phyloP scores from a whole-genome alignment of 2,113 vertebrate species.

The Euleptes europaea region DNA sequence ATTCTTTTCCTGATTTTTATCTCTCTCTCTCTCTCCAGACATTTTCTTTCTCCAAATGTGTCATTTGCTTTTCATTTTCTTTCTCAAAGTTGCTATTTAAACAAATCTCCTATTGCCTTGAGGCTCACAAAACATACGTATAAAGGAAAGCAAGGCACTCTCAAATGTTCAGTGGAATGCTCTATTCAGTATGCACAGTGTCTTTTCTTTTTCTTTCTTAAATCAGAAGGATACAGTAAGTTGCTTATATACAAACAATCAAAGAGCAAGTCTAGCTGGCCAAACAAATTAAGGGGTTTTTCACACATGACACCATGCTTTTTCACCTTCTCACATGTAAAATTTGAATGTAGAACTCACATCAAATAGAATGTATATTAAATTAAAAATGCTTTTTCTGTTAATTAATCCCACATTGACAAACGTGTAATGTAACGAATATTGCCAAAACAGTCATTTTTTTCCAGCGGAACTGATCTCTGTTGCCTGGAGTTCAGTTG shows the following conservation, averaged over 20 bases:
- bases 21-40: slow-evolving; percentile 1
- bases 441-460: too few species aligned
- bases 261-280: neutral
- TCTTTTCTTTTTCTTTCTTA: slow-evolving; percentile 20
- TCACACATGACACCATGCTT: slow-evolving; percentile 14
- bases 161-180: neutral
- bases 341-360: neutral
- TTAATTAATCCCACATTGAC: too few species aligned
- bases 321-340: neutral
- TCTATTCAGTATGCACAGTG: neutral
- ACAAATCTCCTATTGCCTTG: slow-evolving; percentile 41
- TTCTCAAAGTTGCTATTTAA: slow-evolving; percentile 26
- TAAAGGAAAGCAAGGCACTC: slow-evolving; percentile 31
- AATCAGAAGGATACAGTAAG: slow-evolving; percentile 7
- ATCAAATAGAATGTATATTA: neutral
- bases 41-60: slow-evolving; percentile 18
- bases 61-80: slow-evolving; percentile 42
- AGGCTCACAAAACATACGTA: slow-evolving; percentile 32
- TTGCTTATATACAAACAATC: slow-evolving; percentile 36
- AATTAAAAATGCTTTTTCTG: too few species aligned
- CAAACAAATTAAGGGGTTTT: neutral
- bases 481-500: too few species aligned
- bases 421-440: too few species aligned
- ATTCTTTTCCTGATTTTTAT: neutral
- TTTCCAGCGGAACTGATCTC: too few species aligned